Evolutionary conservation across 2,797 vertebrate genomes (phyloP).

Genomic region (Hephaestus fuliginosus): DNA sequence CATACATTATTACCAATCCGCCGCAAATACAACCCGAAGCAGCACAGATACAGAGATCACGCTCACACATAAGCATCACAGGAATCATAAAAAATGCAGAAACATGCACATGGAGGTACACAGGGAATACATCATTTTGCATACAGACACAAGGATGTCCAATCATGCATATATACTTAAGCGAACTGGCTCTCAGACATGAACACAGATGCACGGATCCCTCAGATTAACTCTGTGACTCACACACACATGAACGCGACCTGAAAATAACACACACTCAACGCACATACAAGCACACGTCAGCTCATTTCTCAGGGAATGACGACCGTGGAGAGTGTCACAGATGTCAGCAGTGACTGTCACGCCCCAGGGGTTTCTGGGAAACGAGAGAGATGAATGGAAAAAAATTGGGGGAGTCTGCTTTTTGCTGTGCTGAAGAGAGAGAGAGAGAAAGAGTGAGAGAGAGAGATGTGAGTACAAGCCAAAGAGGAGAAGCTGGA

Average conservation of each 20-base stretch:
- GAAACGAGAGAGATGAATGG: slow-evolving; percentile 47
- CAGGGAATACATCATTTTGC: slow-evolving; percentile 6
- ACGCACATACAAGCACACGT: slow-evolving; percentile 9
- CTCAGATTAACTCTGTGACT: slow-evolving; percentile 30
- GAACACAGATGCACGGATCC: slow-evolving; percentile 8
- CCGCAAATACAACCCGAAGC: background rate
- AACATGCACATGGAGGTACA: background rate
- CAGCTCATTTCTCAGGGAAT: slow-evolving; percentile 58
- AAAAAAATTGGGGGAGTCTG: slow-evolving; percentile 21
- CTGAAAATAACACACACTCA: slow-evolving; percentile 12
- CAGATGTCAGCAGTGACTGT: slow-evolving; percentile 72
- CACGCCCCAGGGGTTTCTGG: slow-evolving; percentile 58
- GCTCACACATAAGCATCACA: background rate
- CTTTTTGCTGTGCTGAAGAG: slow-evolving; percentile 22
- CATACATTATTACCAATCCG: background rate
- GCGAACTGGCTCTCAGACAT: slow-evolving; percentile 11
- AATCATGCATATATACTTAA: background rate
- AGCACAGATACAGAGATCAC: background rate
- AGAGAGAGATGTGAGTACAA: slow-evolving; percentile 49
- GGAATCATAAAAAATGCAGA: background rate
- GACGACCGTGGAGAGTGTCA: slow-evolving; percentile 61
- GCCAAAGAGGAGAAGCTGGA: slow-evolving; percentile 67
- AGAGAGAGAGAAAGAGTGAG: slow-evolving; percentile 25
- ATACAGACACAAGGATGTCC: slow-evolving; percentile 7
- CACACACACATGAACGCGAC: background rate